Evolutionary conservation across 2,888 invertebrate species (phyloP).

Genomic region (Ichneumoninae sp.): DNA sequence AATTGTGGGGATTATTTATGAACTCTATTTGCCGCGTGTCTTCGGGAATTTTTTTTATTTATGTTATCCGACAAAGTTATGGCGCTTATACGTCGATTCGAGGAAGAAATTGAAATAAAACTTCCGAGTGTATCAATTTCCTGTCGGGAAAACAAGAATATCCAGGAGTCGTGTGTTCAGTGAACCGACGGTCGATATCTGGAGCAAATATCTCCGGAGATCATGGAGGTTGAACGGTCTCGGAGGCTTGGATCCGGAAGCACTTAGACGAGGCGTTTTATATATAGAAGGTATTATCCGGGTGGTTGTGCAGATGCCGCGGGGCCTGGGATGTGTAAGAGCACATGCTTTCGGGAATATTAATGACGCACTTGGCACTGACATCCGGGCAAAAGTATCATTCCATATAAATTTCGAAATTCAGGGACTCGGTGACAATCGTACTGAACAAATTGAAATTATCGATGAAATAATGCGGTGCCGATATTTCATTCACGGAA

Average conservation of each 20-base stretch:
- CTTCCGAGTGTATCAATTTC: conserved; percentile 5
- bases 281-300: conserved; percentile 8
- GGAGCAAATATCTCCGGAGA: conserved; percentile 39
- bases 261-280: conserved; percentile 38
- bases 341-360: conserved; percentile 35
- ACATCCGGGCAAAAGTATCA: conserved; percentile 33
- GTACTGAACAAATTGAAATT: not conserved
- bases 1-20: not conserved
- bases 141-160: not conserved
- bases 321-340: not conserved
- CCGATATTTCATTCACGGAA: too few relatives aligned
- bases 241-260: conserved; percentile 25
- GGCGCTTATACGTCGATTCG: not conserved
- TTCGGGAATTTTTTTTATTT: not conserved
- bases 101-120: not conserved
- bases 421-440: not conserved
- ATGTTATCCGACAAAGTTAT: not conserved
- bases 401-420: not conserved
- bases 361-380: conserved; percentile 41
- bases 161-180: conserved; percentile 12
- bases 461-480: not conserved
- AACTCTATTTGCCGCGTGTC: not conserved
- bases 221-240: conserved; percentile 30
- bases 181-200: conserved; percentile 43
- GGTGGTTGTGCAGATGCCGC: conserved; percentile 21